phyloP scores from a whole-genome alignment of 1,140 invertebrate genomes.

The Magallana gigas region DNA sequence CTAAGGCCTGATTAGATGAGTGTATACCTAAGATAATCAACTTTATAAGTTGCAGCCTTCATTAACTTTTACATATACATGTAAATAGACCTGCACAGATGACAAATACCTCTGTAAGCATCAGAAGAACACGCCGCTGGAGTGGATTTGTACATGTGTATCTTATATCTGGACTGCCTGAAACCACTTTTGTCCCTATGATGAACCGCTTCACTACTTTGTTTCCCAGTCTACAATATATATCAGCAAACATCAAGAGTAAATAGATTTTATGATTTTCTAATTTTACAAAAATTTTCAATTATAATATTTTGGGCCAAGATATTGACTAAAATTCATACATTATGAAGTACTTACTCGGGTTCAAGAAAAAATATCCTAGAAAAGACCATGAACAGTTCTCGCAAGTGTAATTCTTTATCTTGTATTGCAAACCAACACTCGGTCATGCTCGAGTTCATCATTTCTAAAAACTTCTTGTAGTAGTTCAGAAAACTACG shows the following conservation, averaged over 20 bases:
- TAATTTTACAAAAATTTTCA: too few relatives aligned
- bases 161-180: neutral
- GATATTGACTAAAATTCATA: too few relatives aligned
- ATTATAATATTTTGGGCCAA: too few relatives aligned
- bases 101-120: conserved; percentile 4
- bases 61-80: too few relatives aligned
- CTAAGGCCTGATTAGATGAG: too few relatives aligned
- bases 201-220: conserved; percentile 23
- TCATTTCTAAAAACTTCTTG: neutral
- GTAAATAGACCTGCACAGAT: too few relatives aligned
- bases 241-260: too few relatives aligned
- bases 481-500: conserved; percentile 12
- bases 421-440: neutral
- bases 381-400: neutral
- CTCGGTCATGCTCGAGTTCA: neutral
- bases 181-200: neutral
- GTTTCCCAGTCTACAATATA: neutral
- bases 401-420: neutral
- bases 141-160: neutral
- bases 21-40: too few relatives aligned
- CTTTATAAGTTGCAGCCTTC: too few relatives aligned
- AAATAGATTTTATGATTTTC: too few relatives aligned
- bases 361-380: neutral
- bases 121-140: neutral
- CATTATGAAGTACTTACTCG: neutral